Evolutionary conservation across 2,797 vertebrate species (phyloP).

Genomic region (Semaprochilodus insignis): DNA sequence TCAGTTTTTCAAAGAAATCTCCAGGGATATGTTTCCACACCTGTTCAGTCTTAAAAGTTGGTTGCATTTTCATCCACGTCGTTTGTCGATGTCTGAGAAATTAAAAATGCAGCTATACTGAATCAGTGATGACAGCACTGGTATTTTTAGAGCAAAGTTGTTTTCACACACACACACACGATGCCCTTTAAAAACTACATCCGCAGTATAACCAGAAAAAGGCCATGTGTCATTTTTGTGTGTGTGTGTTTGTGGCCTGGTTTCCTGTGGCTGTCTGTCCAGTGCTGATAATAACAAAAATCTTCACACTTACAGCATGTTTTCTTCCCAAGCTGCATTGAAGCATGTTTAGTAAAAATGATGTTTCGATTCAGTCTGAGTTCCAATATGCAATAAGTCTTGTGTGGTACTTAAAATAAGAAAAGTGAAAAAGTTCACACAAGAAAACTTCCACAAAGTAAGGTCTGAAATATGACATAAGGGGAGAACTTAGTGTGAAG

Average conservation of each 20-base stretch:
- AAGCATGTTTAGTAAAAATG: neutral
- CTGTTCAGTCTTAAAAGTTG: too few relatives aligned
- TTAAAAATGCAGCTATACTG: neutral
- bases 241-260: neutral
- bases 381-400: neutral
- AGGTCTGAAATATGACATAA: conserved; percentile 8
- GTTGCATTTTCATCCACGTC: neutral
- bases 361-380: neutral
- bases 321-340: too few relatives aligned
- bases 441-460: neutral
- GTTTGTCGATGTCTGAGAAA: neutral
- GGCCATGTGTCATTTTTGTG: neutral
- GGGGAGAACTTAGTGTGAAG: conserved; percentile 10
- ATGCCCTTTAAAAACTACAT: neutral
- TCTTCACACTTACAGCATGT: neutral
- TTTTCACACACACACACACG: neutral
- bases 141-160: neutral
- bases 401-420: too few relatives aligned
- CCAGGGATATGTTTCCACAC: too few relatives aligned
- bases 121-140: neutral
- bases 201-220: neutral
- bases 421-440: neutral
- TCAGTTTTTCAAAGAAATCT: too few relatives aligned
- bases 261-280: neutral
- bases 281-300: neutral